Base-by-base conservation (phyloP, 2,888 invertebrate genomes). In the Ectobius pallidus region DNA sequence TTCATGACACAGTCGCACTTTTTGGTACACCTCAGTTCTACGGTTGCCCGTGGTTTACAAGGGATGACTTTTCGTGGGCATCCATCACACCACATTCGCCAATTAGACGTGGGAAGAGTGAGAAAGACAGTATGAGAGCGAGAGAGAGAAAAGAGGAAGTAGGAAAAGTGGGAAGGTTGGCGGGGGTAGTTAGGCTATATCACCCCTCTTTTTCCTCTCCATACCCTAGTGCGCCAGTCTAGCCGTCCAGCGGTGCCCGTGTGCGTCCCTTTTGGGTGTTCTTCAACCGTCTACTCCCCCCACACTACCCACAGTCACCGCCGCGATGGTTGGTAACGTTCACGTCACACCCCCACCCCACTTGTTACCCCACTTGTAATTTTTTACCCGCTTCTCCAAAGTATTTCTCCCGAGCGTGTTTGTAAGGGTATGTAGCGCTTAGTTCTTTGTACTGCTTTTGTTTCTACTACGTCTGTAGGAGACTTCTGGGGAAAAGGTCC, bases 41-140 rank as follows among this genome's bases (percentile, higher is more conserved):
- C 62, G 61, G 72, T 70, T 65, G 74, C 49, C 55, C 55, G 69
- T 32, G 74, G 65, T 65, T 65, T 44, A 20, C 27, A 65, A 30
- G 62, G 67, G 71, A 42, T 65, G 71, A 71, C 74, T 74, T 73
- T 73, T 73, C 74, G 72, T 74, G 71, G 69, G 69, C 65, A 70
- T 71, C 73, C 73, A 69, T 74, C 75, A 74, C 74, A 74, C 77
- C 76, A 71, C 76, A 74, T 74, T 75, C 76, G 76, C 78, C 77
- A 77, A 77, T 78, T 77, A 77, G 76, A 75, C 76, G 74, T 71
- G 70, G 52, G 69, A 32, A 55, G 49, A 67, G 52, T 25, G 32
- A 65, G 42, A 46, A 30, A 44, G 42, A 55, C 20, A 61, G 14
- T 25, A n/a, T n/a, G 52, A 22, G 32, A 49, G 3, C 20, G 55